phyloP scores from a whole-genome alignment of 2,888 invertebrate species.

The Chrysotoxum bicinctum region DNA sequence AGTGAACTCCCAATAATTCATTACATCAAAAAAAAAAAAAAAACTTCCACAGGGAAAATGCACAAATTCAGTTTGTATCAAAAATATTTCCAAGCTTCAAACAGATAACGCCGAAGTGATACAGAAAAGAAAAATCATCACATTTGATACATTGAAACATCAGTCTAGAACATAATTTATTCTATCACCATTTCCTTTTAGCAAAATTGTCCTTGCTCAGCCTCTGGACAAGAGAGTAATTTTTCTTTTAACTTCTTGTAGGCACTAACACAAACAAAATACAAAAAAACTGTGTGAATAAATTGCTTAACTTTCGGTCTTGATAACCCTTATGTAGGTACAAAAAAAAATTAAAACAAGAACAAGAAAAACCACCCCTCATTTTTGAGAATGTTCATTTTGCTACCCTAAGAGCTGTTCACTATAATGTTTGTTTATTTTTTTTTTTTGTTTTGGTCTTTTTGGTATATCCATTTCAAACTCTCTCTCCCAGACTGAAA shows the following conservation, averaged over 20 bases:
- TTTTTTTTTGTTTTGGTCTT: slow-evolving; percentile 16
- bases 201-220: background rate
- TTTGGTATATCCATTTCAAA: slow-evolving; percentile 14
- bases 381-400: slow-evolving; percentile 32
- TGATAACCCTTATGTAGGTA: slow-evolving; percentile 45
- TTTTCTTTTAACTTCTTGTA: slow-evolving; percentile 22
- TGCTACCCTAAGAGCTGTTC: slow-evolving; percentile 25
- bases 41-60: background rate
- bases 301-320: slow-evolving; percentile 57
- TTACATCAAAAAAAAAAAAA: background rate
- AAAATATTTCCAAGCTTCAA: background rate
- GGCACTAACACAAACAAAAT: background rate
- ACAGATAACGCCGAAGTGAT: background rate
- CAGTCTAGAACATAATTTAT: slow-evolving; percentile 19
- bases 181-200: slow-evolving; percentile 7
- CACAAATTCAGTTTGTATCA: background rate
- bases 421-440: slow-evolving; percentile 10
- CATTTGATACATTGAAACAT: slow-evolving; percentile 3
- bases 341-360: background rate
- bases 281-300: slow-evolving; percentile 38
- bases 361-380: background rate
- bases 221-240: slow-evolving; percentile 25
- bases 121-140: background rate
- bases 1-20: background rate
- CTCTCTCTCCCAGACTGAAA: slow-evolving; percentile 33